Conservation (phyloP, 2,797 vertebrate species). For the Borostomias antarcticus region DNA sequence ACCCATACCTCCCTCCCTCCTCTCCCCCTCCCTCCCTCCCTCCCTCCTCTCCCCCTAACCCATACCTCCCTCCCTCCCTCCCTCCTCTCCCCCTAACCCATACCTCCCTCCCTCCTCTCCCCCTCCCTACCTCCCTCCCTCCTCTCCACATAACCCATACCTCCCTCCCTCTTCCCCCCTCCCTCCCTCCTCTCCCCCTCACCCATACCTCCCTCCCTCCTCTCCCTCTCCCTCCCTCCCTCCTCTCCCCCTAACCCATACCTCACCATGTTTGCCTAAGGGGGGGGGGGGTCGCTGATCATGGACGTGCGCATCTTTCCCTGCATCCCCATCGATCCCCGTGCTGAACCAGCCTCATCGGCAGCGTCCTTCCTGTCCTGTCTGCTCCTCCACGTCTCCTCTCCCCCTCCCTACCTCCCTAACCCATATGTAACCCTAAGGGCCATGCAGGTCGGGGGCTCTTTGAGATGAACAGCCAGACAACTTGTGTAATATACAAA, state of each 20-base stretch:
- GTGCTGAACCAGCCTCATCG: conserved; percentile 83
- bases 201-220: conserved; percentile 23
- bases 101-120: conserved; percentile 19
- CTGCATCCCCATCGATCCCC: conserved; percentile 77
- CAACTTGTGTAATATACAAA: too few species aligned
- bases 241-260: conserved; percentile 30
- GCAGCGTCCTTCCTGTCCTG: conserved; percentile 81
- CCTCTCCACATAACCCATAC: too few species aligned
- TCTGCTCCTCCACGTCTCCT: conserved; percentile 51
- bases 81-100: too few species aligned
- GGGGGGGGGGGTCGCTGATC: conserved; percentile 73
- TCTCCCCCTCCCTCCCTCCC: too few species aligned
- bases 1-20: conserved; percentile 3
- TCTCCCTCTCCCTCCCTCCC: conserved; percentile 21
- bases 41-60: not conserved
- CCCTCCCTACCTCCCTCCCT: not conserved
- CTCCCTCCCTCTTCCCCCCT: conserved; percentile 18
- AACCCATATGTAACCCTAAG: too few species aligned
- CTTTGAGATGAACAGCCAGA: too few species aligned
- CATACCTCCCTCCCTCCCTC: conserved; percentile 5
- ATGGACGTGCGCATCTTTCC: conserved; percentile 75
- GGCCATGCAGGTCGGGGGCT: too few species aligned
- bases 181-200: conserved; percentile 26
- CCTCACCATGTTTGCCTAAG: conserved; percentile 63
- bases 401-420: too few species aligned